These are phyloP conservation scores for Melanotaenia nigrans DNA, from an alignment of 2,797 vertebrate species.

Conservation along the genomic window DNA sequence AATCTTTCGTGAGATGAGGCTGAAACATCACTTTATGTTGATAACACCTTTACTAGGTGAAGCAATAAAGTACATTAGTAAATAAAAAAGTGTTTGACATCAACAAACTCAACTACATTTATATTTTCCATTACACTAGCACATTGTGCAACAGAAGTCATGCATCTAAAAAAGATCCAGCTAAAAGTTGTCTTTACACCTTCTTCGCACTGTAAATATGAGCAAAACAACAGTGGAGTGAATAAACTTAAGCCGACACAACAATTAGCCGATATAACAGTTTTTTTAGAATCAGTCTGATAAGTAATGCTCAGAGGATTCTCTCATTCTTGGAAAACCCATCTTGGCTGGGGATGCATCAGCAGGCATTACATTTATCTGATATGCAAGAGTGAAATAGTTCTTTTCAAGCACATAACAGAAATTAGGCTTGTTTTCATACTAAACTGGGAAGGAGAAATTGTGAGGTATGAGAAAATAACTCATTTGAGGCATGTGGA, in stretches of 20 bases:
- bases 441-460: neutral
- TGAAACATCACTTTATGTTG: neutral
- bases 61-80: neutral
- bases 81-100: neutral
- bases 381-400: constrained; percentile 11
- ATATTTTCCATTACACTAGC: neutral
- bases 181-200: neutral
- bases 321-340: constrained; percentile 42
- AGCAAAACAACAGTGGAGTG: constrained; percentile 48
- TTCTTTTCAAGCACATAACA: constrained; percentile 16
- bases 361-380: constrained; percentile 27
- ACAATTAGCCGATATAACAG: constrained; percentile 49
- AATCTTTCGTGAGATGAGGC: neutral
- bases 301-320: constrained; percentile 38
- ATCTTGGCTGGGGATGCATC: constrained; percentile 20
- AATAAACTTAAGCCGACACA: constrained; percentile 53
- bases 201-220: constrained; percentile 30
- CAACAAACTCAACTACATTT: neutral
- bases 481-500: constrained; percentile 25
- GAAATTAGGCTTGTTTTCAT: constrained; percentile 15
- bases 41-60: neutral
- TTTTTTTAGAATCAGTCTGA: constrained; percentile 35
- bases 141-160: constrained; percentile 2
- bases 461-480: constrained; percentile 21
- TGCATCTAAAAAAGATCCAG: neutral